Evolutionary conservation across 1,140 invertebrate species (phyloP).

Genomic region (Rhyacophila brunnea): DNA sequence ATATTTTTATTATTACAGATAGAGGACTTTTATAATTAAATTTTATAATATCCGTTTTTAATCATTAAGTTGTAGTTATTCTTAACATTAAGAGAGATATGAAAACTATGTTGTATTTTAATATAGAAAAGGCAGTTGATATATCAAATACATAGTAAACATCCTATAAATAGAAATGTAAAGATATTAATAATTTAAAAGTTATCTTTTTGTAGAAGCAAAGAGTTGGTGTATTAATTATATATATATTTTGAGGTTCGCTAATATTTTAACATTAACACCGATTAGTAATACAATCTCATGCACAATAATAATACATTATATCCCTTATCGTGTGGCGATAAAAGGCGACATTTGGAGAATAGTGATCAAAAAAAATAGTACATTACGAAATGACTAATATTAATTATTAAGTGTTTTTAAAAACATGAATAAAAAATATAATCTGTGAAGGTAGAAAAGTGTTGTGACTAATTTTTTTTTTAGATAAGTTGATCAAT

Average conservation of each 20-base stretch:
- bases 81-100: slow-evolving; percentile 33
- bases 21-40: no score
- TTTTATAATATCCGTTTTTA: neutral
- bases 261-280: no score
- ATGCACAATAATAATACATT: no score
- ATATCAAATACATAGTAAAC: slow-evolving; percentile 31
- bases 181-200: neutral
- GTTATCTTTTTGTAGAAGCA: neutral
- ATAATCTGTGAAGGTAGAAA: neutral
- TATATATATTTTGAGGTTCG: no score
- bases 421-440: neutral
- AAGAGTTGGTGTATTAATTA: no score
- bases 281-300: no score
- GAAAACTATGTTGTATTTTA: slow-evolving; percentile 34
- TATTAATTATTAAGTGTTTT: neutral
- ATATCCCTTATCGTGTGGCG: no score
- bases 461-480: neutral
- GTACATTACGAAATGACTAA: no score
- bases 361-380: no score
- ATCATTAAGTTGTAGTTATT: slow-evolving; percentile 18
- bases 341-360: no score
- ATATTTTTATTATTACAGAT: no score
- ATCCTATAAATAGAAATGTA: slow-evolving; percentile 16
- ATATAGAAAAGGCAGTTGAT: slow-evolving; percentile 37
- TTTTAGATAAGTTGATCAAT: neutral